phyloP scores from a whole-genome alignment of 2,113 vertebrate species.

The Lipotes vexillifer region DNA sequence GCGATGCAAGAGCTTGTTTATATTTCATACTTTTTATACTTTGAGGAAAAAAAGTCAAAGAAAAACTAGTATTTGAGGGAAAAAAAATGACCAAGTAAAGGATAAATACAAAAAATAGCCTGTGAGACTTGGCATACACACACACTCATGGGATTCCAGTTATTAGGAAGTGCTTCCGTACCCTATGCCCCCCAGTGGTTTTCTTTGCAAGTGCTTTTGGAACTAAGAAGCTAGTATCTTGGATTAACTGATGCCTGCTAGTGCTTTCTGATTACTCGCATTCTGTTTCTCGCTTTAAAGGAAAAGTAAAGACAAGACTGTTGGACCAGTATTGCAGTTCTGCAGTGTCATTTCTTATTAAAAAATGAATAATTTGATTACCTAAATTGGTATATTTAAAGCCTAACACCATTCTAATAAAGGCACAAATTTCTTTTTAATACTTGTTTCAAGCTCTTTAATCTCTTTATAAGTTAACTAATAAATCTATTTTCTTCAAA shows the following conservation, averaged over 20 bases:
- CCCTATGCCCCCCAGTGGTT: slow-evolving; percentile 56
- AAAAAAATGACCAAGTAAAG: slow-evolving; percentile 80
- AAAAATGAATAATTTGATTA: slow-evolving; percentile 85
- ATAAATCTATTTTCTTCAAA: slow-evolving; percentile 76
- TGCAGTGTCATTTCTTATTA: slow-evolving; percentile 87
- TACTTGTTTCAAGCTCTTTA: slow-evolving; percentile 81
- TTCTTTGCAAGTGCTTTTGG: slow-evolving; percentile 81
- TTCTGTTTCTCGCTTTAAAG: slow-evolving; percentile 83
- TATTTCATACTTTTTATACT: slow-evolving; percentile 97
- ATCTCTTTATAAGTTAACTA: slow-evolving; percentile 77
- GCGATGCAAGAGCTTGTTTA: slow-evolving; percentile 90
- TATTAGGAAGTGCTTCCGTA: slow-evolving; percentile 79
- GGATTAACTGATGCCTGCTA: slow-evolving; percentile 84
- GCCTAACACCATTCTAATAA: slow-evolving; percentile 96
- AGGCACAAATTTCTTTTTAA: slow-evolving; percentile 94
- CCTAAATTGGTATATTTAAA: slow-evolving; percentile 92
- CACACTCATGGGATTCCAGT: slow-evolving; percentile 73
- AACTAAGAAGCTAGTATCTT: slow-evolving; percentile 83
- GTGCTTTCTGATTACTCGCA: slow-evolving; percentile 86
- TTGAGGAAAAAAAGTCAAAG: slow-evolving; percentile 84
- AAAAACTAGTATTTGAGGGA: slow-evolving; percentile 81
- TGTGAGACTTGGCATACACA: slow-evolving; percentile 65
- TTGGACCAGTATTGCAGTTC: slow-evolving; percentile 92
- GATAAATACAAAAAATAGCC: slow-evolving; percentile 75
- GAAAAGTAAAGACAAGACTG: slow-evolving; percentile 85